Evolutionary conservation across 2,888 invertebrate species (phyloP).

Genomic region (Trimorus sp.): DNA sequence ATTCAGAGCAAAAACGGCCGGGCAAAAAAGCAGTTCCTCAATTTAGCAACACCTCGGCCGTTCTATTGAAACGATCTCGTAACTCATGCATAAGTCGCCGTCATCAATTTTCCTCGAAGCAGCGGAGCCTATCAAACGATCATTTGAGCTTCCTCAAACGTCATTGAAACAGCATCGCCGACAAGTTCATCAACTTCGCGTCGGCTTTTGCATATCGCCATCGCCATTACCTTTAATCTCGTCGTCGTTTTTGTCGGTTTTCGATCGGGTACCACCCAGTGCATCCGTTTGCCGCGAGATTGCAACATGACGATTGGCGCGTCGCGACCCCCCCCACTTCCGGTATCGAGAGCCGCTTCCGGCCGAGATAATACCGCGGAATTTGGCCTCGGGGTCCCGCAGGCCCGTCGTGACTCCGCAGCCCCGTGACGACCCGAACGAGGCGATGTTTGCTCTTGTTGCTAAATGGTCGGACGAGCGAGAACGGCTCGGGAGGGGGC

Average conservation of each 20-base stretch:
- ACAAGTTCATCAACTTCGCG: constrained; percentile 49
- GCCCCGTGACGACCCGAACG: constrained; percentile 79
- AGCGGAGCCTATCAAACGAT: constrained; percentile 42
- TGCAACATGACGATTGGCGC: constrained; percentile 41
- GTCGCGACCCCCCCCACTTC: constrained; percentile 60
- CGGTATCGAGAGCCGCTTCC: constrained; percentile 76
- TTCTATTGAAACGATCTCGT: constrained; percentile 33
- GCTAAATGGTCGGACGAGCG: constrained; percentile 68
- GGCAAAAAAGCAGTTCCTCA: constrained; percentile 45
- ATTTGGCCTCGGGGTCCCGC: constrained; percentile 70
- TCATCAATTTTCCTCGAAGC: constrained; percentile 51
- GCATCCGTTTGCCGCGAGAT: constrained; percentile 51
- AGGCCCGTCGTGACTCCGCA: constrained; percentile 77
- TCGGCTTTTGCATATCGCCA: constrained; percentile 31
- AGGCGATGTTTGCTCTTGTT: constrained; percentile 79
- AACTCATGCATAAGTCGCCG: constrained; percentile 35
- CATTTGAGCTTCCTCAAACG: constrained; percentile 57
- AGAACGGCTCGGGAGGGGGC: background rate
- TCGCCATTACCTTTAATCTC: constrained; percentile 33
- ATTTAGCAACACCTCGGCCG: constrained; percentile 35
- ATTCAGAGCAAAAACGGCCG: constrained; percentile 7
- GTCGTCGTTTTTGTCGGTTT: constrained; percentile 16
- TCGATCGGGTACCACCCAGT: constrained; percentile 34
- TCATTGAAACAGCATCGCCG: constrained; percentile 52
- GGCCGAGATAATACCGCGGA: constrained; percentile 75